These are phyloP conservation scores for Diachasma alloeum DNA, from an alignment of 1,140 invertebrate species.

Conservation along the genomic window DNA sequence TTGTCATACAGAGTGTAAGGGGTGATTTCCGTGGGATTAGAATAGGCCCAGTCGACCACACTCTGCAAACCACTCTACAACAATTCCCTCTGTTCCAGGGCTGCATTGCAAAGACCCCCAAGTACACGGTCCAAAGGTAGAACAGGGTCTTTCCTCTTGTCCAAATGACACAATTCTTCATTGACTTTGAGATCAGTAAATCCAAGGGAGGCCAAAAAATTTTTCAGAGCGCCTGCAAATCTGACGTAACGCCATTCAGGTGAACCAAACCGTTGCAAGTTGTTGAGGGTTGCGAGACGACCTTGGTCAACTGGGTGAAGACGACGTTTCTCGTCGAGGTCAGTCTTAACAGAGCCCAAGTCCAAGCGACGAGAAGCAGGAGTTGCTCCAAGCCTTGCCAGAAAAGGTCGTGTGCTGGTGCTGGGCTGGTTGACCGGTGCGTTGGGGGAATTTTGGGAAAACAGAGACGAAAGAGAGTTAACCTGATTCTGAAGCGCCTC, in stretches of 20 bases:
- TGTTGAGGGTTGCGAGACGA: slow-evolving; percentile 5
- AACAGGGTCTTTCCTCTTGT: background rate
- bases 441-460: too few species aligned
- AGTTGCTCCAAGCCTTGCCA: too few species aligned
- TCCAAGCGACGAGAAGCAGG: too few species aligned
- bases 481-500: too few species aligned
- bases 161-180: slow-evolving; percentile 18
- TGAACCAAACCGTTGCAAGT: slow-evolving; percentile 23
- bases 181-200: slow-evolving; percentile 27
- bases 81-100: slow-evolving; percentile 28
- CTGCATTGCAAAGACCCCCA: slow-evolving; percentile 30
- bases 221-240: slow-evolving; percentile 14
- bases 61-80: background rate
- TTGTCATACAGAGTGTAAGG: too few species aligned
- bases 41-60: slow-evolving; percentile 16
- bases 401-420: too few species aligned
- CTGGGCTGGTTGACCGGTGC: too few species aligned
- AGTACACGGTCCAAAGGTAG: slow-evolving; percentile 12
- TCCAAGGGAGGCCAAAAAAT: slow-evolving; percentile 25
- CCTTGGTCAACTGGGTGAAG: slow-evolving; percentile 17
- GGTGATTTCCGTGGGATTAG: too few species aligned
- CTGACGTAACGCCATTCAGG: slow-evolving; percentile 31
- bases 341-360: too few species aligned
- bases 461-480: too few species aligned
- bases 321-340: slow-evolving; percentile 20